Evolutionary conservation across 2,797 vertebrate species (phyloP).

Genomic region (Thunnus albacares): DNA sequence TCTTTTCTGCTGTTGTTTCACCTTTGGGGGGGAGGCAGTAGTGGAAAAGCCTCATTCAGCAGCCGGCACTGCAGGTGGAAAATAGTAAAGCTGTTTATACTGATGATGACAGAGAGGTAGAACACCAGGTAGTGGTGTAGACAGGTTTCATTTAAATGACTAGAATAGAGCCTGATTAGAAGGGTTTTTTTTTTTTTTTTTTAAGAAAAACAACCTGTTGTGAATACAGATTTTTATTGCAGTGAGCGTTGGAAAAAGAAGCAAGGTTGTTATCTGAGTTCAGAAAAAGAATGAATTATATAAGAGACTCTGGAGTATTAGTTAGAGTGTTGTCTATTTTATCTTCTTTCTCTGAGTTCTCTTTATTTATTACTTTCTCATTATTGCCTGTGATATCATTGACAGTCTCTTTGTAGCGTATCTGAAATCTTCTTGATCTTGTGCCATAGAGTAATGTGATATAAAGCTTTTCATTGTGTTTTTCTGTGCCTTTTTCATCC

Average conservation of each 20-base stretch:
- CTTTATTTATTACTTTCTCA: background rate
- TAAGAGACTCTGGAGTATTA: background rate
- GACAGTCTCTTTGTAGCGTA: background rate
- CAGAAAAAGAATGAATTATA: slow-evolving; percentile 9
- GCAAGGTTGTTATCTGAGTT: background rate
- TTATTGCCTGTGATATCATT: slow-evolving; percentile 4
- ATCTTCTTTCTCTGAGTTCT: background rate
- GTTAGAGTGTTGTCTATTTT: background rate
- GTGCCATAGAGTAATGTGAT: background rate
- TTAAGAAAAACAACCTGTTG: slow-evolving; percentile 6
- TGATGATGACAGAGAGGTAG: slow-evolving; percentile 52
- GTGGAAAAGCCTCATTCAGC: slow-evolving; percentile 56
- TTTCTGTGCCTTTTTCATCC: background rate
- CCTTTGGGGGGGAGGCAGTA: slow-evolving; percentile 37
- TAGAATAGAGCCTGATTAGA: slow-evolving; percentile 54
- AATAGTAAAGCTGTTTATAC: slow-evolving; percentile 43
- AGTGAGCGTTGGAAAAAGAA: slow-evolving; percentile 9
- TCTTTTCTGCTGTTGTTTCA: slow-evolving; percentile 51
- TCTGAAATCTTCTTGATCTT: background rate
- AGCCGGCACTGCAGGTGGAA: slow-evolving; percentile 52
- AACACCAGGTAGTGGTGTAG: slow-evolving; percentile 31
- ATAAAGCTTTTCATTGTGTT: background rate
- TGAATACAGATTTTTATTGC: background rate
- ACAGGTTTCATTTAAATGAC: slow-evolving; percentile 47
- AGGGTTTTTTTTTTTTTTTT: background rate